phyloP scores from a whole-genome alignment of 1,140 invertebrate species.

The Saccostrea cuccullata region DNA sequence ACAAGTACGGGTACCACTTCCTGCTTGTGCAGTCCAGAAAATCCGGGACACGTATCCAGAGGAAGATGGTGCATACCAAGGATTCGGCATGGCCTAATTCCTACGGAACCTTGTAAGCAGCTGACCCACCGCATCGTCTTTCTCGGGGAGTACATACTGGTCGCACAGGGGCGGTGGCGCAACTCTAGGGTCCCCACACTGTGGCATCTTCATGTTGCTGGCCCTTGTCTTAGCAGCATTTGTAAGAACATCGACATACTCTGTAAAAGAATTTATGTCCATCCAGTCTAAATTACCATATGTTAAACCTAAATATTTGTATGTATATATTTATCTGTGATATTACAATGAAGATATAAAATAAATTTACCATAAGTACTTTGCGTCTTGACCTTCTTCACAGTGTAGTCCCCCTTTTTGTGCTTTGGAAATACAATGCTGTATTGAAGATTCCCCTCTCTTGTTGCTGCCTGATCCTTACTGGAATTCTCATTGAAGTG shows the following conservation, averaged over 20 bases:
- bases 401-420: constrained; percentile 45
- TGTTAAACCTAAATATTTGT: neutral
- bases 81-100: neutral
- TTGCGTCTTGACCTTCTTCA: neutral
- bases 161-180: constrained; percentile 42
- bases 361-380: constrained; percentile 43
- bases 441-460: neutral
- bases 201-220: neutral
- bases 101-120: neutral
- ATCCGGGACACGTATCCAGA: constrained; percentile 9
- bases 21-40: constrained; percentile 39
- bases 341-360: neutral
- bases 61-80: neutral
- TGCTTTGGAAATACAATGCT: constrained; percentile 48
- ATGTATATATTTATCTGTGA: neutral
- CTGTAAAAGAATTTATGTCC: neutral
- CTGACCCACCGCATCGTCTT: too few relatives aligned
- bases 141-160: constrained; percentile 2
- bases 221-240: neutral
- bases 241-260: constrained; percentile 22
- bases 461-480: too few relatives aligned
- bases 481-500: constrained; percentile 36
- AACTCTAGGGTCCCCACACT: neutral
- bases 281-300: too few relatives aligned
- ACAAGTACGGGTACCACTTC: constrained; percentile 39